phyloP scores from a whole-genome alignment of 1,140 invertebrate genomes.

The Drosophila novamexicana region DNA sequence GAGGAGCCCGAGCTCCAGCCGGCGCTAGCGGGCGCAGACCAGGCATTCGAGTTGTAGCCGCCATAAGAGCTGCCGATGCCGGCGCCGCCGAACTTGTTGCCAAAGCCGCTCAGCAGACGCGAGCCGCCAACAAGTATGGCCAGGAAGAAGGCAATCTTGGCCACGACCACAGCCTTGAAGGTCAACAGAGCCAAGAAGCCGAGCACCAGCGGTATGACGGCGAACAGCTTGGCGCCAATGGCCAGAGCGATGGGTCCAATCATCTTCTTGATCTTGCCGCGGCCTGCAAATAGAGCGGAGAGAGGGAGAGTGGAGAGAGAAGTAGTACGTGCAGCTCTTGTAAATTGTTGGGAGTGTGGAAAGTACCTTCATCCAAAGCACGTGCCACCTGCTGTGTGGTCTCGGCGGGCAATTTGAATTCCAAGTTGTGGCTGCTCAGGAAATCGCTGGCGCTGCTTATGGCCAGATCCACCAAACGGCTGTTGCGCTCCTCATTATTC shows the following conservation, averaged over 20 bases:
- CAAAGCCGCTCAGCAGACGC: slow-evolving; percentile 87
- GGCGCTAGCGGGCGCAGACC: slow-evolving; percentile 71
- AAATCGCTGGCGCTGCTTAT: slow-evolving; percentile 86
- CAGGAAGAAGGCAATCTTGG: slow-evolving; percentile 90
- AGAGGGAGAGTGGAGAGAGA: neutral
- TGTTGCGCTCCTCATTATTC: slow-evolving; percentile 85
- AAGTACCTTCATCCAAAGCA: slow-evolving; percentile 87
- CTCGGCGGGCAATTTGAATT: slow-evolving; percentile 86
- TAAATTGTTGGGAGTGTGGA: neutral
- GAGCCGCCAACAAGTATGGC: slow-evolving; percentile 89
- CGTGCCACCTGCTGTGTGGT: slow-evolving; percentile 85
- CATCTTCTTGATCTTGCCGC: slow-evolving; percentile 90
- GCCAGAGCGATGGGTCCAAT: slow-evolving; percentile 87
- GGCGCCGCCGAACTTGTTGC: slow-evolving; percentile 69
- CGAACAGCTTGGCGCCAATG: slow-evolving; percentile 89
- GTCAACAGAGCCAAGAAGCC: slow-evolving; percentile 89
- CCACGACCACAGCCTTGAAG: slow-evolving; percentile 90
- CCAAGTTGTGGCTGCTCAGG: slow-evolving; percentile 86
- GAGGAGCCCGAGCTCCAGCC: slow-evolving; percentile 84
- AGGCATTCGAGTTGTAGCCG: slow-evolving; percentile 71
- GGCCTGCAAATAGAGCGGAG: slow-evolving; percentile 85
- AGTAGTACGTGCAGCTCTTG: neutral
- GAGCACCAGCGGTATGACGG: slow-evolving; percentile 88
- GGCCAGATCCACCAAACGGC: slow-evolving; percentile 86
- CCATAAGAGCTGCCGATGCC: slow-evolving; percentile 34